Evolutionary conservation across 92 coral and sea anemone species (phyloP).

Genomic region (Paramuricea clavata): DNA sequence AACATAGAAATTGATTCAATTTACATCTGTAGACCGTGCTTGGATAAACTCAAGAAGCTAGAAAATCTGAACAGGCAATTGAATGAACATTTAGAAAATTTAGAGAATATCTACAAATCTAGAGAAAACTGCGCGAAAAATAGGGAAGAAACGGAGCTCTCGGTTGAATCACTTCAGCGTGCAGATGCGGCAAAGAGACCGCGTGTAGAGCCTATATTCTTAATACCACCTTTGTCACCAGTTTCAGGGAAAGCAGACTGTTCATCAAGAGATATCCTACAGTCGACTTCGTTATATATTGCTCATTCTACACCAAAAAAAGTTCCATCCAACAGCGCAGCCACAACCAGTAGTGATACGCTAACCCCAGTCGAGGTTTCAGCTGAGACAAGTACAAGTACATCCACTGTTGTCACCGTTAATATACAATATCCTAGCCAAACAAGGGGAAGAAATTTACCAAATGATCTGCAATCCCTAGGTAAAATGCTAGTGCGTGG

Average conservation of each 20-base stretch:
- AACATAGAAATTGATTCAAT: not conserved
- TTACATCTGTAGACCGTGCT: constrained; percentile 36
- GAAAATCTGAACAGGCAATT: constrained; percentile 7
- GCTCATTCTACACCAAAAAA: not conserved
- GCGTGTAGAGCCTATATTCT: not conserved
- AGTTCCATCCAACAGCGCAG: not conserved
- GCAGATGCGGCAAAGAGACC: not conserved
- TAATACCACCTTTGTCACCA: not conserved
- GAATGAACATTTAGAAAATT: not conserved
- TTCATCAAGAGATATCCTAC: not conserved
- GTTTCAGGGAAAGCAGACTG: not conserved
- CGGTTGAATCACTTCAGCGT: not conserved
- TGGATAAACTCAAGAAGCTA: constrained; percentile 54
- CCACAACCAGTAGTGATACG: not conserved
- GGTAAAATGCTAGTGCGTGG: constrained; percentile 74
- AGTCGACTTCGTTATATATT: not conserved
- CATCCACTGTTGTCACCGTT: not conserved
- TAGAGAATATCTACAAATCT: not conserved
- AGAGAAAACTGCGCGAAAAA: not conserved
- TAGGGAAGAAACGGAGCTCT: no score
- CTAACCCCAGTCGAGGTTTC: not conserved
- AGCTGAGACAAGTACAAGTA: not conserved
- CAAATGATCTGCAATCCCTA: constrained; percentile 64
- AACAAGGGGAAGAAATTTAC: constrained; percentile 46
- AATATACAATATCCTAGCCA: not conserved